Conservation (phyloP, 1,140 invertebrate genomes). For the Doryteuthis pealeii region DNA sequence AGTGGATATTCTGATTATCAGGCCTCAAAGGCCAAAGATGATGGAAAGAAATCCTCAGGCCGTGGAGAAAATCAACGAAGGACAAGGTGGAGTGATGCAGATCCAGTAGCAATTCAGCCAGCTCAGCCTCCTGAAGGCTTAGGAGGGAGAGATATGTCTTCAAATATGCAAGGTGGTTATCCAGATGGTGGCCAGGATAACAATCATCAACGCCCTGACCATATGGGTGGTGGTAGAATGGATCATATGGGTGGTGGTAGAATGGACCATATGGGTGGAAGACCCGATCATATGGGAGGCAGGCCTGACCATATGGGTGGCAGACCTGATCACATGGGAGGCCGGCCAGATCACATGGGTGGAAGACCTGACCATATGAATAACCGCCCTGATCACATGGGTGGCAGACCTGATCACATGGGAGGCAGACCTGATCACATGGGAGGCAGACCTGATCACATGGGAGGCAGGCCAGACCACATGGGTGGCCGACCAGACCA, state of each 20-base stretch:
- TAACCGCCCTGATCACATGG: background rate
- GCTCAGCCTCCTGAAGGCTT: background rate
- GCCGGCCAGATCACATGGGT: background rate
- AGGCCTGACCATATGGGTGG: slow-evolving; percentile 5
- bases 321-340: background rate
- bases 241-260: background rate
- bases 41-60: background rate
- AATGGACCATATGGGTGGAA: background rate
- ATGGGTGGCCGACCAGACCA: background rate
- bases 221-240: background rate
- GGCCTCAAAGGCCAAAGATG: slow-evolving; percentile 14
- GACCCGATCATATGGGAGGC: slow-evolving; percentile 6
- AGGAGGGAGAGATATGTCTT: background rate
- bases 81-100: background rate
- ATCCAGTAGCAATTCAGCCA: background rate
- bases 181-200: background rate
- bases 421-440: background rate
- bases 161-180: background rate
- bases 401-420: slow-evolving; percentile 8
- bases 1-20: slow-evolving; percentile 10
- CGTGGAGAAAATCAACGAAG: background rate
- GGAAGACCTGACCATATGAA: background rate
- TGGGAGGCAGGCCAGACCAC: background rate
- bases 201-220: background rate
- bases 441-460: background rate